Conservation (phyloP, 2,888 invertebrate genomes). For the Clunio marinus region DNA sequence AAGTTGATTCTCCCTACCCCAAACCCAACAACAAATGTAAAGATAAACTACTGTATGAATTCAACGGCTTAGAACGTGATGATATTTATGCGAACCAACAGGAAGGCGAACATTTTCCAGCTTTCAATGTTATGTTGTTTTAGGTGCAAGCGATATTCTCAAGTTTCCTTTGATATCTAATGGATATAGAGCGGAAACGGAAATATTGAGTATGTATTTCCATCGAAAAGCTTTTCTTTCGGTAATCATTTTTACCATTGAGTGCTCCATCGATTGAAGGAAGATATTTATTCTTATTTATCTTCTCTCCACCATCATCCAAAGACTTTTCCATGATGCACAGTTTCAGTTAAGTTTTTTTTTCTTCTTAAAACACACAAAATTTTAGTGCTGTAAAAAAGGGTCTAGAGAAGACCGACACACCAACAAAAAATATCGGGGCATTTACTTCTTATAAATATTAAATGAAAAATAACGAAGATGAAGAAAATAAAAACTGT, state of each 20-base stretch:
- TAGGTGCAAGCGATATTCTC: background rate
- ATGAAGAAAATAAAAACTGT: conserved; percentile 24
- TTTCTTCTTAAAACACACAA: background rate
- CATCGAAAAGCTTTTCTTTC: background rate
- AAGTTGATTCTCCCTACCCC: background rate
- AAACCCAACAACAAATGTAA: background rate
- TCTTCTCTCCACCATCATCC: background rate
- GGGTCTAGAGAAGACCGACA: background rate
- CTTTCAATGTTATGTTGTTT: too few relatives aligned
- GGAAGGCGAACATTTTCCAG: background rate
- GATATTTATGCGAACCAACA: background rate
- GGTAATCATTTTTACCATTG: background rate
- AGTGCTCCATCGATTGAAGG: background rate
- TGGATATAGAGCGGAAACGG: background rate
- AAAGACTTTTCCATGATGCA: background rate
- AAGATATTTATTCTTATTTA: too few relatives aligned
- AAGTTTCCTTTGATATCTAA: background rate
- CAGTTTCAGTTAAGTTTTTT: too few relatives aligned
- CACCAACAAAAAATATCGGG: conserved; percentile 20
- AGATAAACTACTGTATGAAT: background rate
- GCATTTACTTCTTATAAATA: conserved; percentile 36
- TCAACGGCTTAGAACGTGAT: background rate
- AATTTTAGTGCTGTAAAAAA: background rate
- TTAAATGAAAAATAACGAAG: conserved; percentile 28
- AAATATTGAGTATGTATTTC: background rate